phyloP scores from a whole-genome alignment of 2,113 vertebrate species.

The Glareola pratincola region DNA sequence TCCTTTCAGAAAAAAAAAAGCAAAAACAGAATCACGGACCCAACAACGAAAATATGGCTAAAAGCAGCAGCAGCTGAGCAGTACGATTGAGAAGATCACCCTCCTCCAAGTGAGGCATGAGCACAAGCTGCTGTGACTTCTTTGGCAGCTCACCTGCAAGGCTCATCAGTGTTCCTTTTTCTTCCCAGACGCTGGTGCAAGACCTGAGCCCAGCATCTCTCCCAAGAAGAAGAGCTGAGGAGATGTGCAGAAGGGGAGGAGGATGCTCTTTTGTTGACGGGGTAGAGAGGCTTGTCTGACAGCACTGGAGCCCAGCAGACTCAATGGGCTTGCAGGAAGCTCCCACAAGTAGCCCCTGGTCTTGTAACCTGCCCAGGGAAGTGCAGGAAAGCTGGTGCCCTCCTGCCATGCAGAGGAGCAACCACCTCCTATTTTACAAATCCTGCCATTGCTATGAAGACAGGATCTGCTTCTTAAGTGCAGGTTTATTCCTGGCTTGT shows the following conservation, averaged over 20 bases:
- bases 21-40: not conserved
- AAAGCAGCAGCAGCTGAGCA: not conserved
- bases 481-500: not conserved
- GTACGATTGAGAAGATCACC: not conserved
- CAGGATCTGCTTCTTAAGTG: not conserved
- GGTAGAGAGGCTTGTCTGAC: not conserved
- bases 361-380: not conserved
- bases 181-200: not conserved
- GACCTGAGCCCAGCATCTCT: not conserved
- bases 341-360: not conserved
- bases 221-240: not conserved
- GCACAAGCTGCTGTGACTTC: not conserved
- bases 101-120: not conserved
- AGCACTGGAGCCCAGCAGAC: not conserved
- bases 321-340: not conserved
- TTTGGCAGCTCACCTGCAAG: not conserved
- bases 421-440: not conserved
- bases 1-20: not conserved
- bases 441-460: not conserved
- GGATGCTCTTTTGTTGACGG: not conserved
- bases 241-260: not conserved
- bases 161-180: not conserved
- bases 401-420: not conserved
- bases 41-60: not conserved
- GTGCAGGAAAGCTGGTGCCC: not conserved